Conservation (phyloP, 2,888 invertebrate species). For the Dynastes maya region DNA sequence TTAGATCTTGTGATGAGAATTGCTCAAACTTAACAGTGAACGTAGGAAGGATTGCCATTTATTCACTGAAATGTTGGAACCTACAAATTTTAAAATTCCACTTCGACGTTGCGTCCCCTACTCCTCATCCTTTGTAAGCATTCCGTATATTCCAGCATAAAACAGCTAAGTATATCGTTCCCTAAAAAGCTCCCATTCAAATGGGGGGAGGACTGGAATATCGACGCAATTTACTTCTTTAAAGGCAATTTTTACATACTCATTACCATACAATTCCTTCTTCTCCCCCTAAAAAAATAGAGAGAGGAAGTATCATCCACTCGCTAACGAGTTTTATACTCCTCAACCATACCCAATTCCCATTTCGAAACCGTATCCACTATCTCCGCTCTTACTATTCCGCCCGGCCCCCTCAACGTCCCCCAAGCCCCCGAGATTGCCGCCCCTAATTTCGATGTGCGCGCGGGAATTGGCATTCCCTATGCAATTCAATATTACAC, state of each 20-base stretch:
- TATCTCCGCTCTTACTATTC: constrained; percentile 14
- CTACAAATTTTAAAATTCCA: no score
- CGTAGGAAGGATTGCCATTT: no score
- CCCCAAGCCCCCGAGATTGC: background rate
- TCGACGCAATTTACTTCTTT: constrained; percentile 25
- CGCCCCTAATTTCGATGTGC: constrained; percentile 35
- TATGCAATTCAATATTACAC: constrained; percentile 39
- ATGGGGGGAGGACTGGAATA: background rate
- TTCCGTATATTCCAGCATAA: no score
- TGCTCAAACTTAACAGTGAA: no score
- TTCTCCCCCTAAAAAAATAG: constrained; percentile 1
- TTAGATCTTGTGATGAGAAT: no score
- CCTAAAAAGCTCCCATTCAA: background rate
- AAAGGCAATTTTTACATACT: constrained; percentile 34
- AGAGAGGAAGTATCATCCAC: constrained; percentile 23
- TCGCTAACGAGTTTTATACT: constrained; percentile 40
- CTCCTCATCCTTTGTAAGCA: no score
- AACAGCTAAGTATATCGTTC: background rate
- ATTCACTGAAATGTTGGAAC: no score
- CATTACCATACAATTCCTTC: constrained; percentile 35
- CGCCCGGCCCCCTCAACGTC: background rate
- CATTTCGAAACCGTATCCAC: constrained; percentile 27
- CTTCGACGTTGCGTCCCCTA: no score
- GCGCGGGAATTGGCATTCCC: constrained; percentile 24
- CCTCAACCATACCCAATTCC: constrained; percentile 17